A percentile compares a stretch with the other conserved stretches of the same genome.
Conservation (phyloP, 2,888 invertebrate genomes). For the Stegana nigrithorax region DNA sequence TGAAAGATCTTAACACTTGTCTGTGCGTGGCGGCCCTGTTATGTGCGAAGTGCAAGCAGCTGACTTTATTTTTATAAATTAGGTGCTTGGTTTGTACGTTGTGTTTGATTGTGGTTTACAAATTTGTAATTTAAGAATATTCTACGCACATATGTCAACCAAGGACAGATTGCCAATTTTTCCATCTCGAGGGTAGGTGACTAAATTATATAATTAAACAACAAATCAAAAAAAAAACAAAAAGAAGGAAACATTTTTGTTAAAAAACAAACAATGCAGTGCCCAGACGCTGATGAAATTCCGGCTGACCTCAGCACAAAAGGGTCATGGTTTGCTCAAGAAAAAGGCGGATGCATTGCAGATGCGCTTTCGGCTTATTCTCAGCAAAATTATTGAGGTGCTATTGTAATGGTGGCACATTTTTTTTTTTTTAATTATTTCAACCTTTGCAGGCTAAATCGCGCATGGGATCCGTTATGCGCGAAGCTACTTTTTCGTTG, state of each 20-base stretch:
- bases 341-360: slow-evolving; percentile 99
- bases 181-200: slow-evolving; percentile 92
- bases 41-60: too few relatives aligned
- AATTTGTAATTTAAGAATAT: too few relatives aligned
- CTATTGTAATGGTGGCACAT: too few relatives aligned
- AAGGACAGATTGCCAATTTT: slow-evolving; percentile 91
- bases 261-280: slow-evolving; percentile 69
- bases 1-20: too few relatives aligned
- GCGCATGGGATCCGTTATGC: slow-evolving; percentile 87
- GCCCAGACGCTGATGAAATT: slow-evolving; percentile 98
- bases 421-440: not conserved
- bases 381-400: slow-evolving; percentile 98
- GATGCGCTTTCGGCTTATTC: slow-evolving; percentile 95
- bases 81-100: too few relatives aligned
- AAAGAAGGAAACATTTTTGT: not conserved
- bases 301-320: slow-evolving; percentile 96
- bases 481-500: slow-evolving; percentile 97
- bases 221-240: not conserved
- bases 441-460: slow-evolving; percentile 55
- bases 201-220: not conserved
- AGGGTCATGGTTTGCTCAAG: slow-evolving; percentile 98
- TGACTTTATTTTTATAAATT: too few relatives aligned
- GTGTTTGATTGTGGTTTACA: too few relatives aligned
- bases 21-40: too few relatives aligned
- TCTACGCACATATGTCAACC: slow-evolving; percentile 78